A percentile compares a stretch with the other conserved stretches of the same genome.
These are phyloP conservation scores for Drosophila dunni DNA, from an alignment of 1,140 invertebrate species.

Conservation along the genomic window DNA sequence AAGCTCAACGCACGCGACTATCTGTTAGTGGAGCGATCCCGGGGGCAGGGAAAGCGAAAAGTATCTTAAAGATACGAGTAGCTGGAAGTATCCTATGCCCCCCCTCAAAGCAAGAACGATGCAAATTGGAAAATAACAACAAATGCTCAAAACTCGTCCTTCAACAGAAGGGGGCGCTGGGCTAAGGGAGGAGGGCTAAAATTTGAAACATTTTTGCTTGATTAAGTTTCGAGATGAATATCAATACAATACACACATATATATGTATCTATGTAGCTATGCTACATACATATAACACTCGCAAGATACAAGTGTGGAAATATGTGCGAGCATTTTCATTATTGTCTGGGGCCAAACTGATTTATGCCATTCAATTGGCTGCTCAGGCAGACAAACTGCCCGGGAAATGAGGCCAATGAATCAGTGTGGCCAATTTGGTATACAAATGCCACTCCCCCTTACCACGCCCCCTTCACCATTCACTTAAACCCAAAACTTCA, in stretches of 20 bases:
- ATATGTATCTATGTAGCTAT: slow-evolving; percentile 1
- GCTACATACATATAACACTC: slow-evolving; percentile 9
- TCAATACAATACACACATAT: slow-evolving; percentile 35
- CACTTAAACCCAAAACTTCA: neutral
- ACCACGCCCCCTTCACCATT: neutral
- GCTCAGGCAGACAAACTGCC: slow-evolving; percentile 53
- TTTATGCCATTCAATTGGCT: slow-evolving; percentile 73
- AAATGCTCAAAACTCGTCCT: slow-evolving; percentile 2
- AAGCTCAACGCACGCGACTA: slow-evolving; percentile 62
- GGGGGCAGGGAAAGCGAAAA: neutral
- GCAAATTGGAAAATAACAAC: slow-evolving; percentile 9
- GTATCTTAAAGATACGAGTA: slow-evolving; percentile 38
- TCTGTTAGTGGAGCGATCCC: slow-evolving; percentile 37
- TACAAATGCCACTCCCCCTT: slow-evolving; percentile 37
- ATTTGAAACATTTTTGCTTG: slow-evolving; percentile 57
- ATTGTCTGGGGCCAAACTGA: slow-evolving; percentile 67
- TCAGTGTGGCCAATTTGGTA: slow-evolving; percentile 59
- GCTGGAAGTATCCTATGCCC: slow-evolving; percentile 12
- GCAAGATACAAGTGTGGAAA: slow-evolving; percentile 13
- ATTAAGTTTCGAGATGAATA: slow-evolving; percentile 74
- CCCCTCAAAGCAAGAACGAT: neutral
- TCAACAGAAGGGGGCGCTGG: neutral
- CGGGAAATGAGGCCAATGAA: slow-evolving; percentile 73
- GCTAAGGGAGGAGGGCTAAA: neutral
- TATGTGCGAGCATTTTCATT: slow-evolving; percentile 58